Evolutionary conservation across 2,888 invertebrate species (phyloP).

Genomic region (Drosophila merina): DNA sequence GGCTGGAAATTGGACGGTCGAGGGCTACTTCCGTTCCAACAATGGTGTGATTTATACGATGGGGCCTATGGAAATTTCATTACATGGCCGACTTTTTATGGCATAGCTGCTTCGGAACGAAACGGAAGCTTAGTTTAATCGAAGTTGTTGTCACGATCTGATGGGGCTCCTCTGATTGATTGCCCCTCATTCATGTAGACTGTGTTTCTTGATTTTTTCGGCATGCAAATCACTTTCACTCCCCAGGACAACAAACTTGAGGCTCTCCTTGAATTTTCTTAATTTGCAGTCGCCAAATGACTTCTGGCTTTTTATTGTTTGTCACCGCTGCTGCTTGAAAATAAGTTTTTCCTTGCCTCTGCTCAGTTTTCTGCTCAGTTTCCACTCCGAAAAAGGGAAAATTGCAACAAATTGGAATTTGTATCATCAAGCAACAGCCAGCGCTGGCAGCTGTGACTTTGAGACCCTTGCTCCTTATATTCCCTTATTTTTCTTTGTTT

Average conservation of each 20-base stretch:
- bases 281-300: conserved; percentile 66
- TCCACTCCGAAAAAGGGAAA: conserved; percentile 23
- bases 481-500: conserved; percentile 26
- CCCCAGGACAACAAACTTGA: conserved; percentile 7
- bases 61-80: conserved; percentile 67
- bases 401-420: conserved; percentile 63
- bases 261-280: conserved; percentile 37
- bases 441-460: conserved; percentile 59
- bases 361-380: conserved; percentile 14
- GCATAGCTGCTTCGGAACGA: conserved; percentile 32
- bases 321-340: conserved; percentile 31
- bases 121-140: conserved; percentile 75
- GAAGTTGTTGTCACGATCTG: conserved; percentile 75
- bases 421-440: conserved; percentile 43
- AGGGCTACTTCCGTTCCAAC: conserved; percentile 70
- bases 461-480: conserved; percentile 21
- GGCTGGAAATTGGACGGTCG: conserved; percentile 33
- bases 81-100: conserved; percentile 52
- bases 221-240: conserved; percentile 36
- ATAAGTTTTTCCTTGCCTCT: conserved; percentile 32
- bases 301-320: conserved; percentile 61
- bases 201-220: conserved; percentile 1
- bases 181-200: conserved; percentile 47
- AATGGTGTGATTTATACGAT: conserved; percentile 72
- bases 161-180: conserved; percentile 68